Evolutionary conservation across 2,797 vertebrate genomes (phyloP), one percentile per base, ranked within the genome.

Genomic region (Melanotaenia boesemani): DNA sequence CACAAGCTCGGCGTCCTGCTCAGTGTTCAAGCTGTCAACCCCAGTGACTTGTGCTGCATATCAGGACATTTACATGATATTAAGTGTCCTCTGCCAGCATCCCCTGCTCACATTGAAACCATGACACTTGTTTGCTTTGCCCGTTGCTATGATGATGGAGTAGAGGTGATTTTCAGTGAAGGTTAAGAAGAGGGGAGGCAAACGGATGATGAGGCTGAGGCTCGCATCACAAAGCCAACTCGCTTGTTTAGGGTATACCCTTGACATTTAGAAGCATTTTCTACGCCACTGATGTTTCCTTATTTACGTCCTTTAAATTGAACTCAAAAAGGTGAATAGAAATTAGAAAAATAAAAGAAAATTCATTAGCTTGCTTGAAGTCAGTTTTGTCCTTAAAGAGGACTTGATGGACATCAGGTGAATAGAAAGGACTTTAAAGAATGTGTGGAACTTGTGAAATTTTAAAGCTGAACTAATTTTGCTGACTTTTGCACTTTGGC

Each of bases 51-150:
- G 84, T 85, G 82, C 85, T 74, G 83, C 93, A 92, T 93, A 91
- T 94, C 90, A 87, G 91, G 90, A 93, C 93, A 92, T 95, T 93
- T 93, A 91, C 93, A 94, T 93, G 93, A 91, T 94, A 94, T 94
- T 89, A 81, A 86, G 87, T 95, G 91, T 94, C 93, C 82, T 82
- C 87, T 76, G 71, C 67, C 64, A 69, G 79, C 73, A 44, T 86
- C 88, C 81, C 52, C 70, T 28, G 67, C 89, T 86, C 85, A 67
- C 80, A 18, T 80, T 92, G 89, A 90, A 93, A 94, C 88, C 80
- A 77, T 70, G 76, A 89, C 88, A 84, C 88, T 91, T 94, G 92
- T 95, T 95, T 95, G 94, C 92, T 94, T 94, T 92, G 69, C 80
- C 58, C 22, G 93, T 95, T 88, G 90, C 92, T 87, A 93, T 88